Base-by-base conservation (phyloP, 2,797 vertebrate genomes). In the Hydrocynus forskahlii region DNA sequence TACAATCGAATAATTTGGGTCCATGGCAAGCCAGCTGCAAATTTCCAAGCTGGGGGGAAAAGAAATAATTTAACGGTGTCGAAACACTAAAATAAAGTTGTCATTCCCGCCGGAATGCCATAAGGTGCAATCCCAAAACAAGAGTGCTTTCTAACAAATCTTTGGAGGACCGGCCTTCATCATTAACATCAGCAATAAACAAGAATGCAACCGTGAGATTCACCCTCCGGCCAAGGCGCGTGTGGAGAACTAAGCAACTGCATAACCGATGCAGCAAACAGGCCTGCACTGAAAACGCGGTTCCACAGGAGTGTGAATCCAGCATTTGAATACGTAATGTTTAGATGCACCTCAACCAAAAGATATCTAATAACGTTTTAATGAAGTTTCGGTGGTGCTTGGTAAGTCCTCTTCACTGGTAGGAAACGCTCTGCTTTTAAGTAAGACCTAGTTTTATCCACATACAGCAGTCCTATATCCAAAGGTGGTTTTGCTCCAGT, bases 211-310 rank as follows among this genome's bases (percentile, higher is more conserved):
- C 60, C 40, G 66, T 50, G 70, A 69, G 66, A 78, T 45, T 69
- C 52, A 16, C 35, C 68, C 74, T 63, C 25, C 2, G 25, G 57
- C 67, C 68, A 43, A 55, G 23, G 54, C 62, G 52, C 57, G 23
- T 82, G 81, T 12, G 55, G 25, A 25, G 62, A 70, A 66, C 60
- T 59, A 71, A 70, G 23, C 55, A 48, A 75, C 76, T 64, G 75
- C 70, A 75, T 43, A 84, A 75, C 83, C 78, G 69, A 84, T 78
- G 75, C 17, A 2, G 54, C 77, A 78, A 78, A 78, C 66, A 80
- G 64, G 38, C 35, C 71, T 75, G 55, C 71, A n/a, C 69, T 43
- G 63, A 68, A 75, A 73, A 74, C 70, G 74, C 40, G 29, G 35
- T 78, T 82, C 68, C 75, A 78, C 59, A 52, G 60, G 67, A 81